phyloP scores from a whole-genome alignment of 2,888 invertebrate species.

The Archaeoteleia sp. region DNA sequence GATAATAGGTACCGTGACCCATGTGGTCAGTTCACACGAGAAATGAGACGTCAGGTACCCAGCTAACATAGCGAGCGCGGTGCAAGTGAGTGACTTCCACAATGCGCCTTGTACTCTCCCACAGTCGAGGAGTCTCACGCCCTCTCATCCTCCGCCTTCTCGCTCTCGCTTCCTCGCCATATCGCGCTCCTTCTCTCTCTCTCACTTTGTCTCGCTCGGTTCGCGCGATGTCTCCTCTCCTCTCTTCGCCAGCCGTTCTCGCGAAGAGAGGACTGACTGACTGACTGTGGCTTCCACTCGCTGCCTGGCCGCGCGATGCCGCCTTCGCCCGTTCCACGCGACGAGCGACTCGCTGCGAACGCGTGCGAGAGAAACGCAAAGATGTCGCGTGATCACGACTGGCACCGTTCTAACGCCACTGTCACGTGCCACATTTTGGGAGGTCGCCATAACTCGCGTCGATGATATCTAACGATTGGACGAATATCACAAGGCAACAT shows the following conservation, averaged over 20 bases:
- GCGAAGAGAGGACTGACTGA: slow-evolving; percentile 6
- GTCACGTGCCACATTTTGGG: background rate
- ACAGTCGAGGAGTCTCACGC: slow-evolving; percentile 74
- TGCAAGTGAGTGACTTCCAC: slow-evolving; percentile 62
- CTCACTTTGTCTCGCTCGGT: no score
- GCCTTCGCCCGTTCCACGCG: no score
- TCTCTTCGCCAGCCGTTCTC: slow-evolving; percentile 13
- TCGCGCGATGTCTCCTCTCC: slow-evolving; percentile 4
- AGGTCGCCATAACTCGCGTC: no score
- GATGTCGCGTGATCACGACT: background rate
- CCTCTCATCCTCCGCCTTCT: slow-evolving; percentile 72
- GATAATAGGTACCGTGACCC: slow-evolving; percentile 75
- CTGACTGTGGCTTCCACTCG: no score
- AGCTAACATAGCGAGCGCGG: slow-evolving; percentile 32
- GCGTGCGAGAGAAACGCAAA: background rate
- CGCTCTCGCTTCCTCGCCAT: slow-evolving; percentile 5
- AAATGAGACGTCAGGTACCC: slow-evolving; percentile 67
- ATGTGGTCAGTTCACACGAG: slow-evolving; percentile 76
- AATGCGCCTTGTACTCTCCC: slow-evolving; percentile 74
- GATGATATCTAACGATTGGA: no score
- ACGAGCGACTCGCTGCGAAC: no score
- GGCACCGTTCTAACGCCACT: background rate
- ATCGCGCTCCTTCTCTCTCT: slow-evolving; percentile 19
- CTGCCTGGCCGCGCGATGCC: no score
- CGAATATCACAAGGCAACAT: no score